phyloP scores from a whole-genome alignment of 35 echinoderm and acorn worm genomes.

The Apostichopus japonicus region DNA sequence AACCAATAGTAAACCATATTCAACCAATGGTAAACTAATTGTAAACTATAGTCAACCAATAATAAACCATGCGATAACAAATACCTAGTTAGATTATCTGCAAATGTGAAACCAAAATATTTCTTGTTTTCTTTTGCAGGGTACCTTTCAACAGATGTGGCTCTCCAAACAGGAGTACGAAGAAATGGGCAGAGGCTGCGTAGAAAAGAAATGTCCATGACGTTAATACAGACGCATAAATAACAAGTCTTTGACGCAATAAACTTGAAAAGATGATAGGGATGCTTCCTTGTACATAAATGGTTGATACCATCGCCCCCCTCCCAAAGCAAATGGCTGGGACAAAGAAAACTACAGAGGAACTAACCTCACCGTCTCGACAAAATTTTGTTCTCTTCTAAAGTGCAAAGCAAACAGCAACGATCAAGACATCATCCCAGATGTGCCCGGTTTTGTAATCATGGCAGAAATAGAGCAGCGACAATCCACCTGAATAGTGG shows the following conservation, averaged over 20 bases:
- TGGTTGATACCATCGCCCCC: not conserved
- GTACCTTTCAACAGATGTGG: conserved; percentile 99
- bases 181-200: conserved; percentile 89
- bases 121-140: conserved; percentile 55
- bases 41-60: too few relatives aligned
- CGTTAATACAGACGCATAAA: not conserved
- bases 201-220: conserved; percentile 98
- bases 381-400: too few relatives aligned
- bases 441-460: not conserved
- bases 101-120: not conserved
- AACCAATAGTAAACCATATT: too few relatives aligned
- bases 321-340: too few relatives aligned
- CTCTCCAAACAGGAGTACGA: conserved; percentile 99
- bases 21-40: too few relatives aligned
- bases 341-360: too few relatives aligned
- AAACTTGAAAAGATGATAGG: not conserved
- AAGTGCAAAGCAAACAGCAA: too few relatives aligned
- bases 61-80: too few relatives aligned
- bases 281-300: conserved; percentile 20
- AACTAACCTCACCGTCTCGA: too few relatives aligned
- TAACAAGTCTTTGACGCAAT: not conserved
- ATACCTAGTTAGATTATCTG: too few relatives aligned
- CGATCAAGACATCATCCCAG: too few relatives aligned
- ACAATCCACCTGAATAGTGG: too few relatives aligned
- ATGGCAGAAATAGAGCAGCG: not conserved